Base-by-base conservation (phyloP, 2,113 vertebrate species). In the Brachirus orientalis region DNA sequence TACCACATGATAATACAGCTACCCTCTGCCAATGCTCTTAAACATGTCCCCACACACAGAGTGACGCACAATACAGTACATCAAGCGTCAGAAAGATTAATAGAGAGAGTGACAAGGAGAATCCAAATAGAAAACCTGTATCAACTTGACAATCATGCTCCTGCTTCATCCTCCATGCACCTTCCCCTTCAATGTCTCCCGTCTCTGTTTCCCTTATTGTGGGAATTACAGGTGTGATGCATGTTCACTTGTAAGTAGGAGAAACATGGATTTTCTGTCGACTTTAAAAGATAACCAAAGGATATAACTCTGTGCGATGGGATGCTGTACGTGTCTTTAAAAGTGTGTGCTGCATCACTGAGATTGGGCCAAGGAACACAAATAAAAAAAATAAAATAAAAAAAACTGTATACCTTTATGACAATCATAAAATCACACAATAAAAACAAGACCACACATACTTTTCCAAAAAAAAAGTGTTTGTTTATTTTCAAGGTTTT, bases 191-290 rank as follows among this genome's bases (percentile, higher is more conserved):
- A n/a, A n/a, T n/a, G n/a, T 53, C 44, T 38, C 28, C 47, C 45
- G 12, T 68, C 72, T 63, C 44, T 1, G 33, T 61, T 69, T 67
- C 50, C 40, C 58, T 86, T 67, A 79, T 83, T 88, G 85, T 74
- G 77, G 64, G 83, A 80, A 76, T 82, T 86, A 85, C 77, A 88
- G 75, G 74, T 80, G 79, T 60, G 78, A 43, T 71, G 74, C 45
- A 43, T 76, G 74, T 75, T 86, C 63, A 55, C 72, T 85, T 86
- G 82, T 86, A 86, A 85, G 72, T 62, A 87, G 67, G 47, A 69
- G 68, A 69, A 67, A 56, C 74, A 90, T 90, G 0, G 80, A 88
- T 90, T 90, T 86, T 70, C 72, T 77, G 80, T 84, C 56, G 10
- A 67, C 82, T 78, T 79, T 20, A 61, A 56, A 86, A 58, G 77